Evolutionary conservation across 2,113 vertebrate species (phyloP).

Genomic region (Menura novaehollandiae): DNA sequence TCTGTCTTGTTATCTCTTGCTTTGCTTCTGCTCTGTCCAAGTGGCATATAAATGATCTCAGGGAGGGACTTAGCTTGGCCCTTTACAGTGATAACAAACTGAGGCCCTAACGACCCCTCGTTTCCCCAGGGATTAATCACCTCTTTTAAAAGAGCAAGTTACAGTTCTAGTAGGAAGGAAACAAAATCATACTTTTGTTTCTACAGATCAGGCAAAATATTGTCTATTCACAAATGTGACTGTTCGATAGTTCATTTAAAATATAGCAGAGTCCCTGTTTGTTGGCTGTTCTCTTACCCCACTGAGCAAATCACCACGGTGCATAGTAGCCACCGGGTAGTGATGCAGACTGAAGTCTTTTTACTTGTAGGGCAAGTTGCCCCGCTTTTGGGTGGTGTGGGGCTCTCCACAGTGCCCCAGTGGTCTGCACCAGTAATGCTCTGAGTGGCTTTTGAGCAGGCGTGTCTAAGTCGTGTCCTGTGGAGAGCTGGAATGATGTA

Average conservation of each 20-base stretch:
- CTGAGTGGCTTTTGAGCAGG: background rate
- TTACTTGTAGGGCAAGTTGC: background rate
- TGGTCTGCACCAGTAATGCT: background rate
- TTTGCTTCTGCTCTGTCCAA: background rate
- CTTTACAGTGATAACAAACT: background rate
- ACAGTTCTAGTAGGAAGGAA: background rate
- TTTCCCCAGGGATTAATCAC: background rate
- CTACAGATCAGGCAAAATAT: background rate
- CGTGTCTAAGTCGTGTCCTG: background rate
- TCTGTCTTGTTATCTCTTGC: background rate
- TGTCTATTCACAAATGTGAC: background rate
- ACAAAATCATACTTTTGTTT: background rate
- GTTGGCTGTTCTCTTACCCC: background rate
- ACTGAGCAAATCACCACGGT: background rate
- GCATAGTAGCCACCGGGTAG: background rate
- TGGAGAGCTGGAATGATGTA: background rate
- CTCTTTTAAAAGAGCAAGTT: background rate
- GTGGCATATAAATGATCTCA: background rate
- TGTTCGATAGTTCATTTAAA: background rate
- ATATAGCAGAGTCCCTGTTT: background rate
- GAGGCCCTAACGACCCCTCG: background rate
- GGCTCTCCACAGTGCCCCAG: background rate
- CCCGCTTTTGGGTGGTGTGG: background rate
- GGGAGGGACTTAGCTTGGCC: background rate
- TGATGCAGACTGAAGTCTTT: background rate